Percentiles rank a stretch among this genome's conserved stretches.
phyloP scores from a whole-genome alignment of 2,888 invertebrate genomes.

The Cepaea hortensis region DNA sequence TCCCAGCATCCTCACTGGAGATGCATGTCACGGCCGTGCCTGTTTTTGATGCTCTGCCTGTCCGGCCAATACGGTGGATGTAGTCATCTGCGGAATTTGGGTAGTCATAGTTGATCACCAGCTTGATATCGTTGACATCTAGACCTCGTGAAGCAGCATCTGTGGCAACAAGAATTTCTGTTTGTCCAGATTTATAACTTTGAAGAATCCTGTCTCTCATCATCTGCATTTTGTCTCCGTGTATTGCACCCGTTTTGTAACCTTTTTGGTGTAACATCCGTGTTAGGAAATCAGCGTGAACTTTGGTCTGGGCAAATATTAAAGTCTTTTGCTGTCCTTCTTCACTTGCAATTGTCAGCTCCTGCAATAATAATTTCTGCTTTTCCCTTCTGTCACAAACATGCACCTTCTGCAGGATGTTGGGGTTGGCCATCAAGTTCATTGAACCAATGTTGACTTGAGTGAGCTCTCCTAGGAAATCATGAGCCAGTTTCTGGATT shows the following conservation, averaged over 20 bases:
- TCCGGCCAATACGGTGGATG: too few species aligned
- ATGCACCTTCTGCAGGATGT: slow-evolving; percentile 96
- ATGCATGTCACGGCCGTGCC: slow-evolving; percentile 98
- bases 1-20: too few species aligned
- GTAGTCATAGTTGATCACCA: slow-evolving; percentile 84
- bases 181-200: slow-evolving; percentile 86
- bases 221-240: slow-evolving; percentile 96
- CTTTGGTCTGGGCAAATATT: slow-evolving; percentile 97
- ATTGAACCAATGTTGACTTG: slow-evolving; percentile 99
- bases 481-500: slow-evolving; percentile 93
- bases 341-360: slow-evolving; percentile 82
- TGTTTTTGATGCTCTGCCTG: slow-evolving; percentile 91
- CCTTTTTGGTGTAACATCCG: slow-evolving; percentile 88
- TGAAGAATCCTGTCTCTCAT: slow-evolving; percentile 83
- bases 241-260: slow-evolving; percentile 83
- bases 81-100: too few species aligned
- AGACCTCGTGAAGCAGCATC: too few species aligned
- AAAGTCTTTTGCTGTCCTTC: slow-evolving; percentile 84
- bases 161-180: slow-evolving; percentile 89
- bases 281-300: slow-evolving; percentile 93
- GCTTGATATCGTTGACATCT: slow-evolving; percentile 88
- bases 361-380: slow-evolving; percentile 88
- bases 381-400: slow-evolving; percentile 96
- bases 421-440: slow-evolving; percentile 94
- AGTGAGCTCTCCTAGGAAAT: slow-evolving; percentile 95